Percentiles rank a stretch among this genome's conserved stretches.
Conservation (phyloP, 2,888 invertebrate genomes). For the Heliconius erato region DNA sequence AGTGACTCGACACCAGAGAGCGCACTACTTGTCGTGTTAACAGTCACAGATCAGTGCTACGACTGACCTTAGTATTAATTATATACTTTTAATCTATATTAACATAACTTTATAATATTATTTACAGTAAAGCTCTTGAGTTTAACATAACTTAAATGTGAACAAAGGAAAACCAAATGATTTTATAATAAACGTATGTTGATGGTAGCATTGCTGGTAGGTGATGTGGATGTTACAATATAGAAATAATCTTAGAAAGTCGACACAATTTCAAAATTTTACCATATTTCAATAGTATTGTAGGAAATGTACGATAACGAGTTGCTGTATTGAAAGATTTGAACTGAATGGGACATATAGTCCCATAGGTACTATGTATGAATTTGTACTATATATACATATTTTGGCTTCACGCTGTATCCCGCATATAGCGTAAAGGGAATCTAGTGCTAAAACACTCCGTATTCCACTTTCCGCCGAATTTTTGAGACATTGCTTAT, state of each 20-base stretch:
- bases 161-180: neutral
- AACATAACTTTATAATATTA: too few species aligned
- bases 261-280: conserved; percentile 10
- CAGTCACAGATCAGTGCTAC: too few species aligned
- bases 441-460: too few species aligned
- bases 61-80: too few species aligned
- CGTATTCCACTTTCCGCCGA: too few species aligned
- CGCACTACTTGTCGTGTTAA: too few species aligned
- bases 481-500: too few species aligned
- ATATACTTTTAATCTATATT: too few species aligned
- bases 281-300: conserved; percentile 4
- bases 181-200: neutral
- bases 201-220: neutral
- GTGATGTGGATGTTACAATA: conserved; percentile 19
- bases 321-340: neutral
- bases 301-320: neutral
- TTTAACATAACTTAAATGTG: neutral
- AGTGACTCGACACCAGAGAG: too few species aligned
- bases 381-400: neutral
- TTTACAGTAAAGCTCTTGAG: neutral
- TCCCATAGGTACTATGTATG: too few species aligned
- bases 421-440: too few species aligned
- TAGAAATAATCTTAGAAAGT: conserved; percentile 8
- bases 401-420: too few species aligned
- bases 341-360: neutral